A percentile compares a stretch with the other conserved stretches of the same genome.
phyloP scores from a whole-genome alignment of 1,140 invertebrate genomes.

The Dendrolimus punctatus region DNA sequence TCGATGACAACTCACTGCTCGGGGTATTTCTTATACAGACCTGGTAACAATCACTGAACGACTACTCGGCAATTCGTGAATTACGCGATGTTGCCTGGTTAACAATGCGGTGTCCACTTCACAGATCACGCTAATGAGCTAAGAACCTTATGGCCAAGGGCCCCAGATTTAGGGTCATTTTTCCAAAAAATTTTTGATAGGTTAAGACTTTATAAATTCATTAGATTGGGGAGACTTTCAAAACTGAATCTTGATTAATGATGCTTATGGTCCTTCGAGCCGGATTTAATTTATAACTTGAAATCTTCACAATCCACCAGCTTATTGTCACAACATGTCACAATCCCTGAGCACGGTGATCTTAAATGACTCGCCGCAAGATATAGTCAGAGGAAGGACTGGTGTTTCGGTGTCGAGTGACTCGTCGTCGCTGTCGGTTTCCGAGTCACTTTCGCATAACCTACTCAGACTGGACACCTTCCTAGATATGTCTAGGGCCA shows the following conservation, averaged over 20 bases:
- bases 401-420: slow-evolving; percentile 14
- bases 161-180: neutral
- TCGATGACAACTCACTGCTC: no score
- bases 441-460: slow-evolving; percentile 35
- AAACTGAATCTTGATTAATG: no score
- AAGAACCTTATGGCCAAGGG: no score
- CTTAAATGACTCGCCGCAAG: slow-evolving; percentile 32
- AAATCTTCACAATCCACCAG: neutral
- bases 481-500: slow-evolving; percentile 35
- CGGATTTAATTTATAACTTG: slow-evolving; percentile 2
- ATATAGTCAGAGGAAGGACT: slow-evolving; percentile 15
- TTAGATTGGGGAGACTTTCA: no score
- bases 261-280: no score
- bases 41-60: no score
- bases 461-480: slow-evolving; percentile 19
- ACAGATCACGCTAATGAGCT: no score
- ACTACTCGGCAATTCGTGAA: no score
- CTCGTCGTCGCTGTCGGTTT: slow-evolving; percentile 30
- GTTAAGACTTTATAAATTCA: neutral
- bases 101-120: no score
- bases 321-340: slow-evolving; percentile 16
- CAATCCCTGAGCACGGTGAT: slow-evolving; percentile 28
- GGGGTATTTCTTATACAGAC: no score
- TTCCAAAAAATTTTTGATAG: neutral
- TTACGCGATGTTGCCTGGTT: no score